Base-by-base conservation (phyloP, 2,797 vertebrate genomes). In the Hyperoplus immaculatus region DNA sequence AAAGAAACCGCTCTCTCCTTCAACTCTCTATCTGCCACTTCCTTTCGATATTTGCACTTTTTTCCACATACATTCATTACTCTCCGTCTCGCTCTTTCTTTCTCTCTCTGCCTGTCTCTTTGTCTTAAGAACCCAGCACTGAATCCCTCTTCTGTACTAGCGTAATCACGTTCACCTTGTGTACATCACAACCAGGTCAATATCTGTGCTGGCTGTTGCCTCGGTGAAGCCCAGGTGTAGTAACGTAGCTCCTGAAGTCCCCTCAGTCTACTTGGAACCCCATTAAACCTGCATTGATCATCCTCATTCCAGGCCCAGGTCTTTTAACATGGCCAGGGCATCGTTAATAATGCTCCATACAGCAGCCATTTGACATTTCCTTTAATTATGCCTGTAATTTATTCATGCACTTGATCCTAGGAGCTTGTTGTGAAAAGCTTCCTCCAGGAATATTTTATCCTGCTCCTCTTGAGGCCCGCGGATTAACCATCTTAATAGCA, bases 351-450 rank as follows among this genome's bases (percentile, higher is more conserved):
- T 59, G 88, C 89, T 92, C 87, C 87, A 92, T 94, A 93, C 92
- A 94, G 91, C 84, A 86, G 82, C 80, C 76, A 84, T 94, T 93
- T 95, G 95, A 95, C 95, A 95, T 95, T 95, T 94, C 80, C 93
- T 95, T 95, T 95, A 95, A 95, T 96, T 95, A 95, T 92, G 89
- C 84, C 89, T 82, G 91, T 95, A 95, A 95, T 95, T 95, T 95
- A 95, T 96, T 95, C 95, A 95, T 95, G 91, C 91, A 86, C 93
- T 95, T 94, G 92, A 95, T 94, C 92, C 89, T 78, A 77, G 86
- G 88, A 92, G 91, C 93, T 94, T 95, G 93, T 95, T 95, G 92
- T 94, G 93, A 89, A 92, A 94, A 93, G 89, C 90, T 92, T 94
- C 93, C 94, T 93, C 72, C 46, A 93, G 92, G 93, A 95, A 94